These are phyloP conservation scores for Campaea margaritaria DNA, from an alignment of 2,888 invertebrate species.

Conservation along the genomic window DNA sequence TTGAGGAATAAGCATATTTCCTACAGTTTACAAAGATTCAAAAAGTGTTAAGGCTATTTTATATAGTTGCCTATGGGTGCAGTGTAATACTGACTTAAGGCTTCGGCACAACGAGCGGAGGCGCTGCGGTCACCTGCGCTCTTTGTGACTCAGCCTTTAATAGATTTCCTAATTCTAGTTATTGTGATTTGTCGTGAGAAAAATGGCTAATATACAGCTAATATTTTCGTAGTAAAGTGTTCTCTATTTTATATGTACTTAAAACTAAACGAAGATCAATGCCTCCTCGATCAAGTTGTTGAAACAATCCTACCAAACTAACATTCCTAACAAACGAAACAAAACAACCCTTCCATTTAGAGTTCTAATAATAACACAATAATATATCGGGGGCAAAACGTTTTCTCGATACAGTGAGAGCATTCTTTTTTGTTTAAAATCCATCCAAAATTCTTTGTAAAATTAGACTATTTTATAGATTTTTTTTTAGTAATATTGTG, in stretches of 20 bases:
- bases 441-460: too few relatives aligned
- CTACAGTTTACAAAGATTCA: constrained; percentile 30
- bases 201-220: constrained; percentile 63
- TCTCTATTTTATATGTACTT: not conserved
- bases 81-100: constrained; percentile 59
- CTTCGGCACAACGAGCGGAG: too few relatives aligned
- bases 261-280: not conserved
- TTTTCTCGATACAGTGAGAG: too few relatives aligned
- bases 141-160: not conserved
- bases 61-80: constrained; percentile 49
- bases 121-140: too few relatives aligned
- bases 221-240: constrained; percentile 36
- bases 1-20: constrained; percentile 15
- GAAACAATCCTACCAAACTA: not conserved
- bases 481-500: not conserved
- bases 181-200: constrained; percentile 56
- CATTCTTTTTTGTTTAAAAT: too few relatives aligned
- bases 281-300: not conserved
- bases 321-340: not conserved
- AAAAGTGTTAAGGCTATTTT: constrained; percentile 29
- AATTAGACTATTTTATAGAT: too few relatives aligned
- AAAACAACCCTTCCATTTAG: too few relatives aligned
- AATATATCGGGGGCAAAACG: too few relatives aligned
- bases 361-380: too few relatives aligned
- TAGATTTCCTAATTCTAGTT: constrained; percentile 48